Evolutionary conservation across 64 coral and sea anemone genomes (phyloP), one percentile per base, ranked within the genome.

Genomic region (Catalaphyllia jardinei): DNA sequence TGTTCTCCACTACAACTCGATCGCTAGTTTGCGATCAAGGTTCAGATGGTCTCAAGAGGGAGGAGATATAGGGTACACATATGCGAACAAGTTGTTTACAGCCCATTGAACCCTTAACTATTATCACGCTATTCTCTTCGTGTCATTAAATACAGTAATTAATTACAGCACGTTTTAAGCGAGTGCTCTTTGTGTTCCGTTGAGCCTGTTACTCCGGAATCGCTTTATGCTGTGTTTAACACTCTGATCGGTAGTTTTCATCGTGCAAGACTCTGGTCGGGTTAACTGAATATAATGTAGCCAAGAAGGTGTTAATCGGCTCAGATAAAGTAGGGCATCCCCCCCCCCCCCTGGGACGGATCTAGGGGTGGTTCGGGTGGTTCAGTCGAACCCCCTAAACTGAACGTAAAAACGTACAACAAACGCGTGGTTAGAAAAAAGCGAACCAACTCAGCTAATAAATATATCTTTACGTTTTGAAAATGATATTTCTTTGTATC

Each of bases 41-140:
- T 84, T 69, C 80, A 84, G 50, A 71, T 84, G 62, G 80, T 84
- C 80, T 84, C 35, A 39, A 84, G 80, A 84, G 80, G 57, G 31
- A 71, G 19, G 24, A 60, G 19, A 15, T 28, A 35, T 1, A 62
- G 69, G 20, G 80, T 84, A 50, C 51, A 84, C 67, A 84, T 84
- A n/a, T n/a, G 80, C 33, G 62, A 59, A 71, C 31, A 50, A 51
- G 69, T 84, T 51, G 38, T 84, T 84, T 62, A 84, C 80, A 84
- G 62, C 33, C 35, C 28, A 65, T 84, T 84, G 62, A 35, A 84
- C 61, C 18, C 19, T 71, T 71, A 83, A 62, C 80, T 20, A 63
- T 84, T 24, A 84, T 63, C 80, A 84, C 62, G 80, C 80, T 67
- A 67, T 84, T 84, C 7, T 69, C 42, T 65, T 62, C 29, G 18